Evolutionary conservation across 2,113 vertebrate genomes (phyloP), one percentile per base, ranked within the genome.

Genomic region (Raja brachyura): DNA sequence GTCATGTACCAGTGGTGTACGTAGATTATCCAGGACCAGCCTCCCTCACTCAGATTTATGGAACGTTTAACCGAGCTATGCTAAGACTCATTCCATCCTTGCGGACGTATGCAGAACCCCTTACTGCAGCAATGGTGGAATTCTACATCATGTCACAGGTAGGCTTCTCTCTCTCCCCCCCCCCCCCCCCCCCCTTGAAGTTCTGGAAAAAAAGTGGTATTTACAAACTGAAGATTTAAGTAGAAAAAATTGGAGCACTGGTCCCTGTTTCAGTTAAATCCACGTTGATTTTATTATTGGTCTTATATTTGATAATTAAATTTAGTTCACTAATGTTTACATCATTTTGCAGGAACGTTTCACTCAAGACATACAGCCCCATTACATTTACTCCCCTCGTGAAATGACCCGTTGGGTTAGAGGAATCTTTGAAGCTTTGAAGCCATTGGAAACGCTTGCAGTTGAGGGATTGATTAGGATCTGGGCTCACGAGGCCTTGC

Each of bases 131-230:
- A 93, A 99, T 99, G 99, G 99, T 99, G 54, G 99, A 99, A 94
- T 99, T 99, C 96, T 99, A 99, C 95, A 99, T 97, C 59, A 99
- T 99, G 98, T 99, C 99, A 90, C 99, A 99, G 98, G 99, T 99
- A 95, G 59, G 3, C 63, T 73, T 63, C 22, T n/a, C n/a, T n/a
- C n/a, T n/a, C n/a, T n/a, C n/a, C n/a, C n/a, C n/a, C n/a, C n/a
- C n/a, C n/a, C n/a, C n/a, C n/a, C n/a, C n/a, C n/a, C n/a, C n/a
- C n/a, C n/a, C n/a, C 8, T 63, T 31, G 59, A 16, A 88, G 13
- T 14, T n/a, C 61, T 28, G 16, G 48, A 13, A 13, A 48, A 56
- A 28, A 59, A 22, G 48, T 56, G 81, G 56, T 86, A 4, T 86
- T 13, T 86, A 61, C 81, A 61, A 28, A 86, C 14, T 61, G 14